Evolutionary conservation across 2,113 vertebrate genomes (phyloP).

Genomic region (Strigops habroptila): DNA sequence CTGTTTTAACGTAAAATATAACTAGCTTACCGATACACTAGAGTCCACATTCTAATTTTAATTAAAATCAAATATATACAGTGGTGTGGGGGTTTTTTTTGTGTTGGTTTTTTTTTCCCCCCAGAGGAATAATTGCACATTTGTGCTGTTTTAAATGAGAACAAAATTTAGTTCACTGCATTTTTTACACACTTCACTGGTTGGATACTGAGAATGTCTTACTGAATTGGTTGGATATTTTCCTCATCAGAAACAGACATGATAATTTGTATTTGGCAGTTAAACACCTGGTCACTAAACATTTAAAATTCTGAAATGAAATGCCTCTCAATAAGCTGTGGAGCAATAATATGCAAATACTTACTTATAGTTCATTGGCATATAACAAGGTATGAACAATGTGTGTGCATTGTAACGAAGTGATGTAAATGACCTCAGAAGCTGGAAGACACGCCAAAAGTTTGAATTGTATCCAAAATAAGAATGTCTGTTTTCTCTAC

Average conservation of each 20-base stretch:
- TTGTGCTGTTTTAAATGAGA: slow-evolving; percentile 17
- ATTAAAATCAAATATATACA: not conserved
- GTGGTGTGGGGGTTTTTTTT: not conserved
- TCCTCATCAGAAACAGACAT: not conserved
- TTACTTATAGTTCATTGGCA: slow-evolving; percentile 26
- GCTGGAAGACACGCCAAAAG: slow-evolving; percentile 26
- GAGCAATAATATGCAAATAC: slow-evolving; percentile 22
- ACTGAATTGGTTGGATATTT: not conserved
- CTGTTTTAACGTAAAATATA: not conserved
- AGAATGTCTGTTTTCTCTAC: slow-evolving; percentile 38
- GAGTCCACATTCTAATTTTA: not conserved
- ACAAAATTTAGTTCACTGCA: not conserved
- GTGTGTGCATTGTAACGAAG: slow-evolving; percentile 33
- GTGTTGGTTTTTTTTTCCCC: not conserved
- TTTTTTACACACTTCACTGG: not conserved
- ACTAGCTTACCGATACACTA: not conserved
- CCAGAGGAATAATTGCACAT: not conserved
- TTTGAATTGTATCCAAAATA: slow-evolving; percentile 55
- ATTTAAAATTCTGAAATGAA: slow-evolving; percentile 62
- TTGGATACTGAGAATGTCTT: not conserved
- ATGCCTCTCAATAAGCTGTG: slow-evolving; percentile 35
- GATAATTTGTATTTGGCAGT: slow-evolving; percentile 41
- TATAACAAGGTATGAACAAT: slow-evolving; percentile 48
- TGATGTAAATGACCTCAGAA: slow-evolving; percentile 55
- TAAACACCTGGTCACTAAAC: slow-evolving; percentile 62